Conservation (phyloP, 2,797 vertebrate species). For the Anisognathus igniventris region DNA sequence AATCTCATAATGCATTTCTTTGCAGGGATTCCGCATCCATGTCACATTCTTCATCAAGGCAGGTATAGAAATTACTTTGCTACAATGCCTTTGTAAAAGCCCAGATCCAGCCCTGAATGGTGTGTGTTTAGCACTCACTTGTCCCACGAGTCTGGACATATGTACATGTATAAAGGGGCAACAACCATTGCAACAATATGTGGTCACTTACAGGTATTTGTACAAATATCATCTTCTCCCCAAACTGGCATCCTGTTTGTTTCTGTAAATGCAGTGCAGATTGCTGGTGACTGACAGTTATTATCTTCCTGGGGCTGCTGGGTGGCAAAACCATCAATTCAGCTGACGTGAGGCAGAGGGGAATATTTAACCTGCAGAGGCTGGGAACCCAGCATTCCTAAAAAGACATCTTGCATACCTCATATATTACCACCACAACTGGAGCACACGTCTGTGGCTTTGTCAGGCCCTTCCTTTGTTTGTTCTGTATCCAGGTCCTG, state of each 20-base stretch:
- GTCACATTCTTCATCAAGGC: background rate
- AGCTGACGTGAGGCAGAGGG: background rate
- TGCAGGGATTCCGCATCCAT: background rate
- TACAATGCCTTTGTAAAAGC: background rate
- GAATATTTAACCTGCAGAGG: background rate
- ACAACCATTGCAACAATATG: background rate
- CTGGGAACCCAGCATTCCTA: background rate
- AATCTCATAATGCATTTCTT: constrained; percentile 40
- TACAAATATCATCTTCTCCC: background rate
- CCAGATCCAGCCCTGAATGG: background rate
- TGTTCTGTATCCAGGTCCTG: background rate
- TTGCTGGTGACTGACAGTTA: constrained; percentile 5
- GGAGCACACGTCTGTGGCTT: background rate
- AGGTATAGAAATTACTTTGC: constrained; percentile 28
- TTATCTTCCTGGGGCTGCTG: background rate
- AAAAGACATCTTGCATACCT: background rate
- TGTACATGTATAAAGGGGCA: accelerated
- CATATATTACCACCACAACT: background rate
- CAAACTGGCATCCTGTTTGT: background rate
- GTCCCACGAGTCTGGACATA: accelerated
- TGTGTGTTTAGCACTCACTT: background rate
- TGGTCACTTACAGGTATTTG: background rate
- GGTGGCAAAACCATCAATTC: constrained; percentile 16
- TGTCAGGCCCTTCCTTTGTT: background rate
- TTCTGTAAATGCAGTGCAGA: background rate